A percentile compares a stretch with the other conserved stretches of the same genome.
These are phyloP conservation scores for Stenchaetothrips biformis DNA, from an alignment of 2,888 invertebrate species.

Conservation along the genomic window DNA sequence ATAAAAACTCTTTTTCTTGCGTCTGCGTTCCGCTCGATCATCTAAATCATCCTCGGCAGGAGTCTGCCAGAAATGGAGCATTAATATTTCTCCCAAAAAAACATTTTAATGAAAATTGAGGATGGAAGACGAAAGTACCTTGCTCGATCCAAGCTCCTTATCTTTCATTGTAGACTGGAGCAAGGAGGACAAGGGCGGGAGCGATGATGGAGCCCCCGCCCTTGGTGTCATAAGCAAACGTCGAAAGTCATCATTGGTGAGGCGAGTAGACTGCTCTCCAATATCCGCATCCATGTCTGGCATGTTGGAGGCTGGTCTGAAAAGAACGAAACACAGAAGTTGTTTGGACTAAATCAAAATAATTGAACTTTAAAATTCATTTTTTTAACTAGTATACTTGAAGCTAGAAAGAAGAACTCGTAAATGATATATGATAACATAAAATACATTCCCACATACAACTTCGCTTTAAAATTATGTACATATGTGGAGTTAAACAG, in stretches of 20 bases:
- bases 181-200: slow-evolving; percentile 42
- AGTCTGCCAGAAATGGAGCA: slow-evolving; percentile 26
- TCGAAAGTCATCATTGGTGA: slow-evolving; percentile 96
- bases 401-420: no score
- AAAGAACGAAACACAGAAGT: no score
- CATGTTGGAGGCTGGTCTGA: neutral
- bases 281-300: slow-evolving; percentile 44
- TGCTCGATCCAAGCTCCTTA: neutral
- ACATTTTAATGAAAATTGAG: neutral
- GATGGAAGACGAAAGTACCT: neutral
- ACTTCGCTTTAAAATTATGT: no score
- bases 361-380: no score
- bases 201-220: slow-evolving; percentile 55
- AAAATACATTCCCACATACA: no score
- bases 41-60: slow-evolving; percentile 47
- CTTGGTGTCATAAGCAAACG: slow-evolving; percentile 93
- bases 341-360: no score
- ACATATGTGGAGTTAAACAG: no score
- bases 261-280: slow-evolving; percentile 62
- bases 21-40: slow-evolving; percentile 75
- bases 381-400: no score
- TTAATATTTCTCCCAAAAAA: neutral
- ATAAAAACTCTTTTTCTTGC: slow-evolving; percentile 92
- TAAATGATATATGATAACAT: no score
- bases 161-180: slow-evolving; percentile 2